Conservation (phyloP, 2,888 invertebrate species). For the Dicroscelio sp. region DNA sequence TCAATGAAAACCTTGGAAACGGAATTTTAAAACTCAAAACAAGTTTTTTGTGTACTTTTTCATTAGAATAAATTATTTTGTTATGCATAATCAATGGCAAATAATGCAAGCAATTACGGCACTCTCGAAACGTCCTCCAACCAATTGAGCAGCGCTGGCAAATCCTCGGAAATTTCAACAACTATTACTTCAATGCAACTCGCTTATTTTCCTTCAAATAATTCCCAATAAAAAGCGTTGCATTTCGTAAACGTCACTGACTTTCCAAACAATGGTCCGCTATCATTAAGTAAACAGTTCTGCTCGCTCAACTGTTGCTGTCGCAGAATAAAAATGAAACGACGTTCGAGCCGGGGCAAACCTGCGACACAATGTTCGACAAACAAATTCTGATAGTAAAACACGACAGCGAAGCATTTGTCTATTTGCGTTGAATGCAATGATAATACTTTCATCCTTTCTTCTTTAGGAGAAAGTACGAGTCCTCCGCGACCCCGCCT, state of each 20-base stretch:
- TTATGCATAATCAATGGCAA: no score
- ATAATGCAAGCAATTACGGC: no score
- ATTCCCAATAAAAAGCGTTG: conserved; percentile 37
- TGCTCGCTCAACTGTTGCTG: conserved; percentile 68
- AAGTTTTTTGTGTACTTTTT: no score
- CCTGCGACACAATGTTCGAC: conserved; percentile 72
- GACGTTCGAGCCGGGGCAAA: conserved; percentile 50
- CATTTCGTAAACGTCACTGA: conserved; percentile 55
- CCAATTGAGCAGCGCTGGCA: no score
- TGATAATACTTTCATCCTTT: conserved; percentile 74
- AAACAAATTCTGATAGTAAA: conserved; percentile 74
- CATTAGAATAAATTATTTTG: no score
- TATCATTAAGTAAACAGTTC: conserved; percentile 66
- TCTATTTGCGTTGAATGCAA: conserved; percentile 77
- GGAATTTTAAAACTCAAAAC: no score
- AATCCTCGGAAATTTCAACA: no score
- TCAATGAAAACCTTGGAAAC: no score
- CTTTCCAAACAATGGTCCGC: conserved; percentile 47
- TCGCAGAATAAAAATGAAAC: conserved; percentile 62
- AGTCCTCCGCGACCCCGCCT: conserved; percentile 48
- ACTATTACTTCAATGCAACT: conserved; percentile 1
- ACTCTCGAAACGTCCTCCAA: no score
- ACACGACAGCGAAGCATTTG: conserved; percentile 67
- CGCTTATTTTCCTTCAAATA: background rate
- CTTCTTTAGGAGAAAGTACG: conserved; percentile 67